phyloP scores from a whole-genome alignment of 1,140 invertebrate genomes.

The Drosophila arizonae region DNA sequence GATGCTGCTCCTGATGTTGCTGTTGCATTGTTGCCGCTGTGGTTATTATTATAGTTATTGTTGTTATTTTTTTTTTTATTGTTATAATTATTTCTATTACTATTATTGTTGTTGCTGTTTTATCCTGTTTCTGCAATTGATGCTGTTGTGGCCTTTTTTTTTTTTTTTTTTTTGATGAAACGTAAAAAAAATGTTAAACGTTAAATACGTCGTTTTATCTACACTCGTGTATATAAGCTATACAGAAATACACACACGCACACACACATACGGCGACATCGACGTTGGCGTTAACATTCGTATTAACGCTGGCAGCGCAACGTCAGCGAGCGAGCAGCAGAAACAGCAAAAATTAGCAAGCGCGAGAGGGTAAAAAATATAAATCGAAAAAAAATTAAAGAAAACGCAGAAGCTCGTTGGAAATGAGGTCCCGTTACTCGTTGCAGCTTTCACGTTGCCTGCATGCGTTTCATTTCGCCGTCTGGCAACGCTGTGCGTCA shows the following conservation, averaged over 20 bases:
- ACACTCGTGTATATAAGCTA: slow-evolving; percentile 25
- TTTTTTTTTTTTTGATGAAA: neutral
- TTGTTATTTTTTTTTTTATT: slow-evolving; percentile 39
- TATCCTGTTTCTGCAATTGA: slow-evolving; percentile 1
- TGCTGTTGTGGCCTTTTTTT: slow-evolving; percentile 5
- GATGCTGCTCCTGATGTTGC: slow-evolving; percentile 16
- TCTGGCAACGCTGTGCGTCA: slow-evolving; percentile 53
- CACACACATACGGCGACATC: slow-evolving; percentile 7
- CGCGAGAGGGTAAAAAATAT: slow-evolving; percentile 21
- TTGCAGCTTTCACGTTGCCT: slow-evolving; percentile 24
- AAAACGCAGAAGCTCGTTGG: slow-evolving; percentile 32
- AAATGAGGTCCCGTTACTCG: slow-evolving; percentile 48
- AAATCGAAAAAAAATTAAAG: neutral
- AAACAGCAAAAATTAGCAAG: slow-evolving; percentile 28
- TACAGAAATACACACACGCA: slow-evolving; percentile 6
- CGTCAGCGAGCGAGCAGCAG: slow-evolving; percentile 11
- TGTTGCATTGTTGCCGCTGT: slow-evolving; percentile 28
- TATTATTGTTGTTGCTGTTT: slow-evolving; percentile 18
- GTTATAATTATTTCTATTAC: slow-evolving; percentile 27
- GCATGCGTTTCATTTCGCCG: slow-evolving; percentile 7
- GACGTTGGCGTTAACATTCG: slow-evolving; percentile 14
- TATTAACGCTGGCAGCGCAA: slow-evolving; percentile 12
- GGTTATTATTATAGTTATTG: slow-evolving; percentile 37
- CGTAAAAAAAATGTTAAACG: neutral
- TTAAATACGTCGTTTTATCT: slow-evolving; percentile 30